These are phyloP conservation scores for Neomonachus schauinslandi DNA, from an alignment of 2,113 vertebrate species.

Conservation along the genomic window DNA sequence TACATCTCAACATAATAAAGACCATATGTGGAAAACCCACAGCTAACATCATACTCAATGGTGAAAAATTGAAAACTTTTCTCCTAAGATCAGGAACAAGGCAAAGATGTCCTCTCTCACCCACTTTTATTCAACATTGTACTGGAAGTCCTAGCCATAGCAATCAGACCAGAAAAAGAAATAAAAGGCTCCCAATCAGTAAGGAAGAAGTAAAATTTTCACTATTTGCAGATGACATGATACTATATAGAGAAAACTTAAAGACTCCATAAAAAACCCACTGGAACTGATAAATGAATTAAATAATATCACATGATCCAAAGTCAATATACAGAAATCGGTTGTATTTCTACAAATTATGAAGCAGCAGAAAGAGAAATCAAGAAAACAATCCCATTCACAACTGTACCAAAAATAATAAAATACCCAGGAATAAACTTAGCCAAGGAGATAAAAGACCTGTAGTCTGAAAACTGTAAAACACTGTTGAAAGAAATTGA, in stretches of 20 bases:
- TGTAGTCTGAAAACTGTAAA: not conserved
- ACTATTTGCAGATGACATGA: not conserved
- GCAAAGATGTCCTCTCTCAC: not conserved
- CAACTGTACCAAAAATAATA: not conserved
- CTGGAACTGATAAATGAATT: not conserved
- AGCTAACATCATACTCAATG: not conserved
- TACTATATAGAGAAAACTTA: not conserved
- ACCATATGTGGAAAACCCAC: not conserved
- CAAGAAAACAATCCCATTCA: not conserved
- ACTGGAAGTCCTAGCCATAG: not conserved
- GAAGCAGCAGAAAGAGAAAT: not conserved
- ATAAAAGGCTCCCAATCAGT: not conserved
- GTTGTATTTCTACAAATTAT: not conserved
- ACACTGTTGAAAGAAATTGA: not conserved
- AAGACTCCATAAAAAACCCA: not conserved
- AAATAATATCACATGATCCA: not conserved
- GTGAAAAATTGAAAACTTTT: not conserved
- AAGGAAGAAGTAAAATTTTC: not conserved
- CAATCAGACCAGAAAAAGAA: not conserved
- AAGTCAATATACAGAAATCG: not conserved
- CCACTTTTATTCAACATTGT: not conserved
- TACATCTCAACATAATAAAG: not conserved
- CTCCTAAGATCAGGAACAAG: not conserved
- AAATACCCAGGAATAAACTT: not conserved
- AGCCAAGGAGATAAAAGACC: not conserved